phyloP scores from a whole-genome alignment of 1,140 invertebrate genomes.

The Harpegnathos saltator region DNA sequence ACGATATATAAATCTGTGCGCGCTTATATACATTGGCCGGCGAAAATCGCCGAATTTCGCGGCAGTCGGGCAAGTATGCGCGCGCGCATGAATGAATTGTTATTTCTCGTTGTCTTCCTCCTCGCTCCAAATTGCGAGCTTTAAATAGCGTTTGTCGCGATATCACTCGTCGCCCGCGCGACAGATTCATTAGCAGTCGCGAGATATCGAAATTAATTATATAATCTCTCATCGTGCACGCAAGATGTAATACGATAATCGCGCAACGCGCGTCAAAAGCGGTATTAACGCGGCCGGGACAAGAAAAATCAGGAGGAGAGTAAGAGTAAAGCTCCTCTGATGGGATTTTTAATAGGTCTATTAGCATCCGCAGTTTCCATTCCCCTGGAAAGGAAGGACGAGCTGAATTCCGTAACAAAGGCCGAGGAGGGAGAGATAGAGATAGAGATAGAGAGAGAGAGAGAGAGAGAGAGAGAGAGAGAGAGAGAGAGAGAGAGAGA shows the following conservation, averaged over 20 bases:
- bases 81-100: neutral
- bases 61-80: neutral
- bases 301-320: slow-evolving; percentile 7
- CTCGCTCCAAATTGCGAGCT: too few relatives aligned
- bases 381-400: slow-evolving; percentile 31
- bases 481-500: neutral
- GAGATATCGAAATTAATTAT: too few relatives aligned
- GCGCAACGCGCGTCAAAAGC: neutral
- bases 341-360: slow-evolving; percentile 50
- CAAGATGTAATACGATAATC: too few relatives aligned
- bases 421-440: too few relatives aligned
- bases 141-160: too few relatives aligned
- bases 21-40: neutral
- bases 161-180: too few relatives aligned
- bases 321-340: slow-evolving; percentile 12
- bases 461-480: neutral
- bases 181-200: too few relatives aligned
- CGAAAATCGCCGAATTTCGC: slow-evolving; percentile 7
- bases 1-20: neutral
- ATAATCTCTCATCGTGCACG: too few relatives aligned
- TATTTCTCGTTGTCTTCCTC: neutral
- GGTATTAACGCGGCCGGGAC: slow-evolving; percentile 10
- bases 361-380: slow-evolving; percentile 53
- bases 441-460: neutral
- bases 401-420: slow-evolving; percentile 41